Evolutionary conservation across 2,888 invertebrate species (phyloP), one percentile per base, ranked within the genome.

Genomic region (Diarsia dahlii): DNA sequence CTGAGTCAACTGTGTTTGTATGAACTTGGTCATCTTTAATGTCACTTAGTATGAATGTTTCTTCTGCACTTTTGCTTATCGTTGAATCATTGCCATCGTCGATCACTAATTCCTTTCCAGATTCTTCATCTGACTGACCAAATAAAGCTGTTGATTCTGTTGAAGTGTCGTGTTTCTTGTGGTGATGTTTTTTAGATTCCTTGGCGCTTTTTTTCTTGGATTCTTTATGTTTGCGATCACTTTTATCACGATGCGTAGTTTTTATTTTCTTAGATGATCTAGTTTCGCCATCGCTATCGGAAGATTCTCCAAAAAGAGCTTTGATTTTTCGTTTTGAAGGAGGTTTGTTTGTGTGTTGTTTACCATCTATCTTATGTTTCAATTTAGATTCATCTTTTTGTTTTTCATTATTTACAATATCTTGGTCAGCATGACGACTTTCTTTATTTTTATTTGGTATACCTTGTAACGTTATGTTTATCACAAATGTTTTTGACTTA

Each of bases 241-340:
- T 87, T 77, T 89, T 88, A 66, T 87, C 73, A 70, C 80, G 80
- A 68, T 89, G 84, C 46, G 82, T 84, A 65, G 86, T 86, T 90
- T 94, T 94, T 6, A 67, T 74, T 88, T 89, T 93, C 90, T 94
- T 94, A 12, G 74, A 56, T 54, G 87, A 81, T 75, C 87, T 87
- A 54, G 74, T 63, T 81, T 95, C 95, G 18, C 81, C 81, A 46
- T 96, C 96, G 82, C 95, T 95, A 9, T 95, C 96, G 2, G 96
- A 96, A 10, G 96, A 96, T 80, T 97, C 97, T 6, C 97, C 97
- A 90, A 97, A 97, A 12, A 97, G 92, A 70, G 93, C 96, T 91
- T 96, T 94, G 28, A 97, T 93, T 94, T 95, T 96, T 89, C 95
- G 92, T 91, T 96, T 95, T 58, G 93, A 91, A 60, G 89, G 90